Evolutionary conservation across 2,113 vertebrate genomes (phyloP), one percentile per base, ranked within the genome.

Genomic region (Daboia siamensis): DNA sequence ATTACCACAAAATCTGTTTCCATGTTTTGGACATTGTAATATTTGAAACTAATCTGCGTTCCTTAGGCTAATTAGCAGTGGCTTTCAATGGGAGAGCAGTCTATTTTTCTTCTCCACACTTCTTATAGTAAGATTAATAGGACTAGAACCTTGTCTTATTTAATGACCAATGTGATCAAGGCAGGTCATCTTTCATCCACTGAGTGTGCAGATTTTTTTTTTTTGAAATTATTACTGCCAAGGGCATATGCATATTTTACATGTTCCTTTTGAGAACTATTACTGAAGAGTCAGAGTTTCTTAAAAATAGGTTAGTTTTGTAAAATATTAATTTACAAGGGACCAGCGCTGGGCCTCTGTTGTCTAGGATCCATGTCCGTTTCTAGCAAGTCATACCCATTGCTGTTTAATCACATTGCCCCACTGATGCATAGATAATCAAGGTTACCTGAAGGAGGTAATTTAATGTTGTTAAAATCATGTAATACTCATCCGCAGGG

Each of bases 361-460:
- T 10, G n/a, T 80, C 33, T 90, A 21, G 55, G 48, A 95, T 95
- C 96, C 95, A 93, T 12, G 0, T 95, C 90, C 92, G 94, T 93
- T 94, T 95, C 95, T 95, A 93, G 94, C 94, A 95, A 92, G 94
- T 95, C 91, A 1, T 94, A 94, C 95, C 91, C 93, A 88, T 95
- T 92, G 90, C 93, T 94, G 93, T 94, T 64, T 95, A 96, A 95
- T 96, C 93, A 92, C 96, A 85, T 91, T 93, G 95, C 21, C 54
- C 52, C 64, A 57, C 46, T 84, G 33, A 80, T 44, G 80, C n/a
- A 15, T 88, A 33, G 84, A 48, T 88, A 91, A 91, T 96, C 95
- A 97, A 94, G 94, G 95, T 87, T 86, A 94, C 74, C 91, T 92
- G 74, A 88, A 95, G 95, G 95, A 96, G 96, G 55, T 94, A 93